These are phyloP conservation scores for Pandion haliaetus DNA, from an alignment of 2,113 vertebrate genomes.

Conservation along the genomic window DNA sequence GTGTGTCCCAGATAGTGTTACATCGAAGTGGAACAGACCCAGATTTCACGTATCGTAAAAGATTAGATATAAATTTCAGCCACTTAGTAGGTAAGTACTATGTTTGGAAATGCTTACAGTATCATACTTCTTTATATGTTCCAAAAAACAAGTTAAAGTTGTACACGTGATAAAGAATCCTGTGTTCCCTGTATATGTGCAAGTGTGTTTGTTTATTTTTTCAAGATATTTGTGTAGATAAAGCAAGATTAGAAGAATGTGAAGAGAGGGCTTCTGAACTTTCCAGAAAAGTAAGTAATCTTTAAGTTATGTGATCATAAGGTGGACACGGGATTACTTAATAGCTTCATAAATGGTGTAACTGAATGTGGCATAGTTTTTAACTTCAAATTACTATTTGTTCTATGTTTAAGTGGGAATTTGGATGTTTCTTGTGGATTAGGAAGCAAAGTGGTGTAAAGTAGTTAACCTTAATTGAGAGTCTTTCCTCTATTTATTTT, in stretches of 20 bases:
- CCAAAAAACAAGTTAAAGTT: neutral
- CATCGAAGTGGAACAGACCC: constrained; percentile 93
- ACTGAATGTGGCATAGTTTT: neutral
- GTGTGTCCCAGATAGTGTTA: constrained; percentile 94
- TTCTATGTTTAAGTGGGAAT: neutral
- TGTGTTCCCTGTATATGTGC: neutral
- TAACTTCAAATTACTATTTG: neutral
- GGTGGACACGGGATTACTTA: neutral
- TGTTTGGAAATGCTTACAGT: neutral
- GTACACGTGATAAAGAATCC: neutral
- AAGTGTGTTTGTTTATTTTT: constrained; percentile 42
- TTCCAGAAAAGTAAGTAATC: constrained; percentile 83
- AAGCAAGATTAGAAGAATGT: constrained; percentile 86
- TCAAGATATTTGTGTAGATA: constrained; percentile 88
- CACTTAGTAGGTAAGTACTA: constrained; percentile 86
- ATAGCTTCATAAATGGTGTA: neutral
- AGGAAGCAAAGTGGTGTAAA: neutral
- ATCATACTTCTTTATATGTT: neutral
- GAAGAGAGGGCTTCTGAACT: constrained; percentile 86
- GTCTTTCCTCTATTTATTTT: neutral
- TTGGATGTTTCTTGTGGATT: neutral
- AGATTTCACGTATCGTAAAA: constrained; percentile 94
- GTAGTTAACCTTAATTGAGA: neutral
- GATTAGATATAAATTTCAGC: constrained; percentile 91
- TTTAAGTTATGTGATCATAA: neutral